Evolutionary conservation across 2,113 vertebrate species (phyloP).

Genomic region (Casuarius casuarius): DNA sequence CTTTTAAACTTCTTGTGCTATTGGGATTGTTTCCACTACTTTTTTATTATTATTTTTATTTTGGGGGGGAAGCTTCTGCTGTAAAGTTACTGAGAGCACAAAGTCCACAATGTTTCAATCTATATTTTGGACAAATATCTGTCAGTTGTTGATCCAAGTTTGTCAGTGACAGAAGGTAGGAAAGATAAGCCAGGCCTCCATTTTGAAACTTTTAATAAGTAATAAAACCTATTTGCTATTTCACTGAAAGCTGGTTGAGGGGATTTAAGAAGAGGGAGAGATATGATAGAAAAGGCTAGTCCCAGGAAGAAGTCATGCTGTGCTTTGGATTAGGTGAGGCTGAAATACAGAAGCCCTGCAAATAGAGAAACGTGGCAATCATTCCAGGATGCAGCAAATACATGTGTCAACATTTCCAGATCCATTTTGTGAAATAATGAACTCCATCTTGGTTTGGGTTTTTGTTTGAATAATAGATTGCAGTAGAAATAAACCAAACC

Average conservation of each 20-base stretch:
- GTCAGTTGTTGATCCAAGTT: neutral
- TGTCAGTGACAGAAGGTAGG: slow-evolving; percentile 36
- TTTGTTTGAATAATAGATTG: neutral
- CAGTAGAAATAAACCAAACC: neutral
- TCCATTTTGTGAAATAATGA: neutral
- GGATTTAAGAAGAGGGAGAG: slow-evolving; percentile 5
- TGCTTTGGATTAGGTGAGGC: slow-evolving; percentile 15
- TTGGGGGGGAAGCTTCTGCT: neutral
- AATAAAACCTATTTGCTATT: slow-evolving; percentile 41
- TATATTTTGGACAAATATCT: neutral
- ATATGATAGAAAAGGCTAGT: neutral
- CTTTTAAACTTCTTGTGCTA: neutral
- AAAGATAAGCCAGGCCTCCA: slow-evolving; percentile 23
- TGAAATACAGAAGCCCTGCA: neutral
- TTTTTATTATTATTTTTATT: neutral
- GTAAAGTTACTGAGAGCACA: neutral
- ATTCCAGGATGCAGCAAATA: neutral
- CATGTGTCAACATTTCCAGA: neutral
- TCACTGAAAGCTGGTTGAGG: slow-evolving; percentile 26
- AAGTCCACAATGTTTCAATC: neutral
- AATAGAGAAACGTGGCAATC: neutral
- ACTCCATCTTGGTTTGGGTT: neutral
- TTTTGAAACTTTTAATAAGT: slow-evolving; percentile 10
- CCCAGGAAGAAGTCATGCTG: neutral
- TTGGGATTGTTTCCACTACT: neutral